Evolutionary conservation across 2,113 vertebrate genomes (phyloP).

Genomic region (Cariama cristata): DNA sequence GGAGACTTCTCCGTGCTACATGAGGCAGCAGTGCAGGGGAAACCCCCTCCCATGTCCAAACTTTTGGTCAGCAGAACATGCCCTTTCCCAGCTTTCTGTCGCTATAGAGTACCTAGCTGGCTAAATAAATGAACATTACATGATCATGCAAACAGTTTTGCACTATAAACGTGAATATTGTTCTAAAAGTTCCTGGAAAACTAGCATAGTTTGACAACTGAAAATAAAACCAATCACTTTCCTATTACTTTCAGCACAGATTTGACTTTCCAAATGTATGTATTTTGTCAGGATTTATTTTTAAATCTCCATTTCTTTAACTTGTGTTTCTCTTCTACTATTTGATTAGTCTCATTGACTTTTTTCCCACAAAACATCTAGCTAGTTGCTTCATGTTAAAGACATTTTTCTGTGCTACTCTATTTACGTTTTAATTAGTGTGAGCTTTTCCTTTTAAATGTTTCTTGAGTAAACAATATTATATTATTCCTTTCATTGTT

Average conservation of each 20-base stretch:
- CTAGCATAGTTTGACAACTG: not conserved
- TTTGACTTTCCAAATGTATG: not conserved
- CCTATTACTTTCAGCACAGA: not conserved
- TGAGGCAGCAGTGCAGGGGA: not conserved
- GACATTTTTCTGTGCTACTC: not conserved
- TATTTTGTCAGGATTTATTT: not conserved
- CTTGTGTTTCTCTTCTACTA: not conserved
- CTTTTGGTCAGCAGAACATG: not conserved
- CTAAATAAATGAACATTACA: not conserved
- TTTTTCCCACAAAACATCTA: not conserved
- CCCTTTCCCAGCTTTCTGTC: not conserved
- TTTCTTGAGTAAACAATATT: not conserved
- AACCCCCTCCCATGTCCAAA: rapidly evolving
- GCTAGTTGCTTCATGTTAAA: not conserved
- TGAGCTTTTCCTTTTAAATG: not conserved
- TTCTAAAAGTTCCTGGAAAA: not conserved
- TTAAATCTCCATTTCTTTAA: not conserved
- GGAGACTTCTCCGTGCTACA: not conserved
- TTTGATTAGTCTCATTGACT: not conserved
- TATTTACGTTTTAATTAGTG: not conserved
- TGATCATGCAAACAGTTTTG: not conserved
- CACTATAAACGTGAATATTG: not conserved
- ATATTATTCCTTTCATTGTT: not conserved
- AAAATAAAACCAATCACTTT: not conserved
- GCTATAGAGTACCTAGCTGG: rapidly evolving